A percentile compares a stretch with the other conserved stretches of the same genome.
Conservation (phyloP, 1,140 invertebrate genomes). For the Acromyrmex echinatior region DNA sequence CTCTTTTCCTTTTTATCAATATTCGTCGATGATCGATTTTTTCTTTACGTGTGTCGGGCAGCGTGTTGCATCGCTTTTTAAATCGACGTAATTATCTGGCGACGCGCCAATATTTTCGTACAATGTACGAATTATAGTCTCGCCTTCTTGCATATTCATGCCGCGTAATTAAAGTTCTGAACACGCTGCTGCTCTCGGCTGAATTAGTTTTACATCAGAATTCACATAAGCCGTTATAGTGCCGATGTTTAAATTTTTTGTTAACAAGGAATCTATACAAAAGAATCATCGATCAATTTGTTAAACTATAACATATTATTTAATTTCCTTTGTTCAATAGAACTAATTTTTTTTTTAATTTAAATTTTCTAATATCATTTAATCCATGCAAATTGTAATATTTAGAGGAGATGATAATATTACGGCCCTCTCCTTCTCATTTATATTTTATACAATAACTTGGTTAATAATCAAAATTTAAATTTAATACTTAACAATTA, state of each 20-base stretch:
- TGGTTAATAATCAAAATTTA: too few species aligned
- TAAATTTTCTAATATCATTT: neutral
- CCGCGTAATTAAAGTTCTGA: conserved; percentile 52
- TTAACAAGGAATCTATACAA: neutral
- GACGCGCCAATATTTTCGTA: conserved; percentile 58
- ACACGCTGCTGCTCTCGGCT: neutral
- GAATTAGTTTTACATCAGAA: conserved; percentile 58
- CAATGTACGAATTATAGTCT: conserved; percentile 55
- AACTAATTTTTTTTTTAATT: neutral
- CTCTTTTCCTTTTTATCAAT: conserved; percentile 25
- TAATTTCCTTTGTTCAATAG: neutral
- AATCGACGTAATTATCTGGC: conserved; percentile 54
- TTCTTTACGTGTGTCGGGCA: neutral
- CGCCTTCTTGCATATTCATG: conserved; percentile 55
- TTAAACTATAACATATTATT: neutral
- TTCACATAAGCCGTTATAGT: neutral
- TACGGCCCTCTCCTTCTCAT: too few species aligned
- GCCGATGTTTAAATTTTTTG: conserved; percentile 18
- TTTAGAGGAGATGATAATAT: neutral
- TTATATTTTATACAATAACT: too few species aligned
- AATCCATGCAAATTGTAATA: neutral
- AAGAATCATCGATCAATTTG: conserved; percentile 10
- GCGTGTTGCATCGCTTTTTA: conserved; percentile 41
- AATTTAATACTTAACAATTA: too few species aligned
- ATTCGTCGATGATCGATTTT: conserved; percentile 62